Base-by-base conservation (phyloP, 1,140 invertebrate genomes). In the Leptonema lineaticorne region DNA sequence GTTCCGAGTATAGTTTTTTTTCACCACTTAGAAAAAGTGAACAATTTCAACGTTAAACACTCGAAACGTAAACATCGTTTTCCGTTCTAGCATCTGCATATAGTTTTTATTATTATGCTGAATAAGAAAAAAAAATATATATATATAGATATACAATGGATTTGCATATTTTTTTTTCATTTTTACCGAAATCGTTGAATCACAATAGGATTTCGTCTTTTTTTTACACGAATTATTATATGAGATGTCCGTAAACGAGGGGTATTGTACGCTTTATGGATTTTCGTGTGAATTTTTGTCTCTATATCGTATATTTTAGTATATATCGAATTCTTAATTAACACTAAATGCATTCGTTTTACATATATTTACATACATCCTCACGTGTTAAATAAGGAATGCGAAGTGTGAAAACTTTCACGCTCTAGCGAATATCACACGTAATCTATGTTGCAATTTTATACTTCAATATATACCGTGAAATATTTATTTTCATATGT, bases 321-420 rank as follows among this genome's bases (percentile, higher is more conserved):
- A 53, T n/a, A 48, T 26, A 26, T 8, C 20, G n/a, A 53, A 53
- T 53, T 7, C 22, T 8, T 53, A 26, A 24, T 53, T 53, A 26
- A 7, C 18, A 11, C 29, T n/a, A 48, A 48, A 48, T 20, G 2
- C 37, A 41, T 41, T 4, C 11, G 16, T 41, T 41, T 41, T 41
- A 14, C 16, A 41, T n/a, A n/a, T n/a, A 11, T 16, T 4, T 14
- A 41, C 9, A 41, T 3, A 41, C 37, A 11, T 16, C 5, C 37
- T 9, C 37, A 41, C 9, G 37, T 11, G 9, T 41, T 14, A 20
- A n/a, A 48, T 53, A 8, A 9, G 50, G 11, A 26, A 41, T 41
- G 22, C 11, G 5, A 26, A n/a, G 50, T 53, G 50, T 53, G 50
- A 53, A 53, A 53, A 53, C 50, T 53, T 53, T 53, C 50, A 53